phyloP scores from a whole-genome alignment of 1,140 invertebrate genomes.

The Frieseomelitta varia region DNA sequence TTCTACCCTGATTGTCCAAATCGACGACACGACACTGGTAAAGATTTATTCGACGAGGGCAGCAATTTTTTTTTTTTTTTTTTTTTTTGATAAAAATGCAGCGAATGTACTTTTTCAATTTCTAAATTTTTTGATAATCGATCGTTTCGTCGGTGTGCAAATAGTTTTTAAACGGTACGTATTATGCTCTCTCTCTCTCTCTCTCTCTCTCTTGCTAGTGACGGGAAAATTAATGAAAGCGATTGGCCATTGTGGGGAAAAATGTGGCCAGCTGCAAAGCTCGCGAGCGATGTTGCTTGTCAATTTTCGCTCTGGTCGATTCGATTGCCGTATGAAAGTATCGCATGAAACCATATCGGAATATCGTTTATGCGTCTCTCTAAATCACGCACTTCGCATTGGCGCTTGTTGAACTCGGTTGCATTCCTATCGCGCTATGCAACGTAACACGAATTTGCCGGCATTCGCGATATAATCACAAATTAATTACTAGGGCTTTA shows the following conservation, averaged over 20 bases:
- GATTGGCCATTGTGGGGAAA: neutral
- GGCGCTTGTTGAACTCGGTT: constrained; percentile 66
- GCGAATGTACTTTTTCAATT: neutral
- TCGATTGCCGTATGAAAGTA: constrained; percentile 52
- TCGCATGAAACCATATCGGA: constrained; percentile 64
- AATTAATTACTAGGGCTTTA: constrained; percentile 70
- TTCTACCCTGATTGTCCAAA: neutral
- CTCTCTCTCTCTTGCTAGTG: neutral
- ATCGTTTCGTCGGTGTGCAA: neutral
- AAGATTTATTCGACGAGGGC: neutral
- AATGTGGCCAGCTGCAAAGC: neutral
- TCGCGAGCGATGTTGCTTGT: constrained; percentile 29
- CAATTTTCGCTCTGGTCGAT: constrained; percentile 52
- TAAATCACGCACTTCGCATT: constrained; percentile 66
- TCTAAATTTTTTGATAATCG: neutral
- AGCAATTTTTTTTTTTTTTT: neutral
- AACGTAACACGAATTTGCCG: constrained; percentile 68
- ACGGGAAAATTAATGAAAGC: neutral
- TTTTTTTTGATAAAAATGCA: no score
- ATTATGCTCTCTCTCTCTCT: no score
- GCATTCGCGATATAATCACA: constrained; percentile 68
- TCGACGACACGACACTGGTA: neutral
- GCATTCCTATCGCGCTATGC: constrained; percentile 67
- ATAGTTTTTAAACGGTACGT: neutral
- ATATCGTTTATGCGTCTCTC: constrained; percentile 70